Percentiles rank a stretch among this genome's conserved stretches.
These are phyloP conservation scores for Scaptomyza graminum DNA, from an alignment of 1,140 invertebrate species.

Conservation along the genomic window DNA sequence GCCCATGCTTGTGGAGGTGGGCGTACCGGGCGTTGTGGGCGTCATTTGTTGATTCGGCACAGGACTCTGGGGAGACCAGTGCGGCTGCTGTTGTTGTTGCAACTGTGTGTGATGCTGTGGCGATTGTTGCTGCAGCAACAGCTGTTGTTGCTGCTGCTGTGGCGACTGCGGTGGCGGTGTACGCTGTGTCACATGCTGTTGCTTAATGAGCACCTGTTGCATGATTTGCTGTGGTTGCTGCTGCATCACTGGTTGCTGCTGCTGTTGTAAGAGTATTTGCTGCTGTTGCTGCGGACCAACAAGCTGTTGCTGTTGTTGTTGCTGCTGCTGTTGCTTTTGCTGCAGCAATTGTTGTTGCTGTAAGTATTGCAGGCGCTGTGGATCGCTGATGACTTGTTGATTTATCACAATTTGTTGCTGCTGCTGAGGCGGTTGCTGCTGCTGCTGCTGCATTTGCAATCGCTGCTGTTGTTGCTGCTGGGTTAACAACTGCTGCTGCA, in stretches of 20 bases:
- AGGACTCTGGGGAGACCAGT: slow-evolving; percentile 71
- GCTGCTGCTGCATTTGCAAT: slow-evolving; percentile 66
- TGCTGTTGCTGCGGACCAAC: slow-evolving; percentile 57
- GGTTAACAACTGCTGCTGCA: slow-evolving; percentile 63
- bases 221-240: slow-evolving; percentile 68
- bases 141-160: slow-evolving; percentile 64
- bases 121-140: slow-evolving; percentile 71
- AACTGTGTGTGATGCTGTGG: slow-evolving; percentile 71
- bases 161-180: slow-evolving; percentile 68
- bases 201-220: slow-evolving; percentile 77
- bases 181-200: slow-evolving; percentile 72
- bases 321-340: slow-evolving; percentile 53
- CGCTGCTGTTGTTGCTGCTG: slow-evolving; percentile 53
- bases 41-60: slow-evolving; percentile 59
- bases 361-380: slow-evolving; percentile 74
- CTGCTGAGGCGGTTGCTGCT: slow-evolving; percentile 22
- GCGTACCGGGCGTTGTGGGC: slow-evolving; percentile 67
- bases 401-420: slow-evolving; percentile 79
- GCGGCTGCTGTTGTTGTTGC: slow-evolving; percentile 56
- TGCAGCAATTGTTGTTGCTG: slow-evolving; percentile 74
- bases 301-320: slow-evolving; percentile 61
- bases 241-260: slow-evolving; percentile 72
- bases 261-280: slow-evolving; percentile 70
- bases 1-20: slow-evolving; percentile 66
- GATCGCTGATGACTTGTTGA: slow-evolving; percentile 75